phyloP scores from a whole-genome alignment of 2,888 invertebrate genomes.

The Hesperia comma region DNA sequence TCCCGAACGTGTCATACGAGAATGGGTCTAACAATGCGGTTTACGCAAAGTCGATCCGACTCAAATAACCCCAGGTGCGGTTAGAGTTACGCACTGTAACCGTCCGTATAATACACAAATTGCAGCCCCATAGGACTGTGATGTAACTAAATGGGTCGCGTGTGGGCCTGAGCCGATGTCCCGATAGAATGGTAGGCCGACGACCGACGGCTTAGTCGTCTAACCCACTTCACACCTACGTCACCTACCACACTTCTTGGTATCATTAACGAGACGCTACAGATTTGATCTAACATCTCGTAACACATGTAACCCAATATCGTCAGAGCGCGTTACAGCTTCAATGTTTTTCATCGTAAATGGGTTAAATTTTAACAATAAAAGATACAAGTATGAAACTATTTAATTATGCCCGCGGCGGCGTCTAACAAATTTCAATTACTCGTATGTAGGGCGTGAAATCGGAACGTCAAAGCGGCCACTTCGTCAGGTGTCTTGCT shows the following conservation, averaged over 20 bases:
- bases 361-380: conserved; percentile 58
- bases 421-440: conserved; percentile 6
- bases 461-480: conserved; percentile 35
- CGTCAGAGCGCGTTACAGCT: conserved; percentile 38
- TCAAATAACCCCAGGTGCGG: conserved; percentile 21
- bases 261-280: conserved; percentile 49
- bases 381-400: conserved; percentile 41
- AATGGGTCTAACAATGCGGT: conserved; percentile 14
- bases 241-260: conserved; percentile 53
- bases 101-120: conserved; percentile 7
- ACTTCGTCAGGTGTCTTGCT: conserved; percentile 41
- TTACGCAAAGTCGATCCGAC: conserved; percentile 14
- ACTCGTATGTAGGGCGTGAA: conserved; percentile 7
- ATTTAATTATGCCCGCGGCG: background rate
- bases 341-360: conserved; percentile 56
- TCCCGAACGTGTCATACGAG: conserved; percentile 19
- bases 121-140: conserved; percentile 7
- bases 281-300: conserved; percentile 65
- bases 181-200: conserved; percentile 11
- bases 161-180: conserved; percentile 19
- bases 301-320: conserved; percentile 65
- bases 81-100: conserved; percentile 1
- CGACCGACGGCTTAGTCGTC: conserved; percentile 42
- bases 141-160: conserved; percentile 14
- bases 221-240: conserved; percentile 54